Percentiles rank a stretch among this genome's conserved stretches.
Conservation (phyloP, 2,888 invertebrate genomes). For the Sesia bembeciformis region DNA sequence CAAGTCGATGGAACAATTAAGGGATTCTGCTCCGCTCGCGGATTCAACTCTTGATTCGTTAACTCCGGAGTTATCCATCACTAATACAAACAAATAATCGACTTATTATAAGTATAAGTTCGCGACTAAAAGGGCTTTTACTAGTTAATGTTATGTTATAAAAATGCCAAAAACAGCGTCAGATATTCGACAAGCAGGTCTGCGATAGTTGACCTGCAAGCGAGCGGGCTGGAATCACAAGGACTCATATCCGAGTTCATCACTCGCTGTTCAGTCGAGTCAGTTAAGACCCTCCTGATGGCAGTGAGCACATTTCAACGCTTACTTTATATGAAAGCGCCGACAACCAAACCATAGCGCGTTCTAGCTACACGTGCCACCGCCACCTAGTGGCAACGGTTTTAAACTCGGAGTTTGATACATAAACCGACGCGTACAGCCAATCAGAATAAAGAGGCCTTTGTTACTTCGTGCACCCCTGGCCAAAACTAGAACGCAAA, state of each 20-base stretch:
- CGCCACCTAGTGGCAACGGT: background rate
- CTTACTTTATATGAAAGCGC: background rate
- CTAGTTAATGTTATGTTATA: too few species aligned
- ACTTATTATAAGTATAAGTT: too few species aligned
- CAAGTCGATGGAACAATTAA: too few species aligned
- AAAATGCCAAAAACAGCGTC: constrained; percentile 58
- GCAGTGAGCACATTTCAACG: constrained; percentile 16
- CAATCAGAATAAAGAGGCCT: too few species aligned
- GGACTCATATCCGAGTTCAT: constrained; percentile 54
- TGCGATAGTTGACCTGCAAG: constrained; percentile 55
- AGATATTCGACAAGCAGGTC: constrained; percentile 43
- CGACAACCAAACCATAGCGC: background rate
- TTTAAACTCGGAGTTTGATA: background rate
- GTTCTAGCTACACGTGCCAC: background rate
- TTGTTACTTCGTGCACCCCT: too few species aligned
- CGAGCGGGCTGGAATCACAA: constrained; percentile 48
- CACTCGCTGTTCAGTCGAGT: constrained; percentile 72
- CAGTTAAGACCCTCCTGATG: constrained; percentile 66
- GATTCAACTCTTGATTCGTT: too few species aligned
- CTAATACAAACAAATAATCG: too few species aligned
- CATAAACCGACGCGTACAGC: background rate
- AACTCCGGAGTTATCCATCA: too few species aligned
- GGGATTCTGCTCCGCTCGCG: too few species aligned
- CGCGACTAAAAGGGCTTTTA: too few species aligned
- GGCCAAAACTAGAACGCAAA: too few species aligned